These are phyloP conservation scores for Coregonus suidteri DNA, from an alignment of 2,797 vertebrate genomes.

Conservation along the genomic window DNA sequence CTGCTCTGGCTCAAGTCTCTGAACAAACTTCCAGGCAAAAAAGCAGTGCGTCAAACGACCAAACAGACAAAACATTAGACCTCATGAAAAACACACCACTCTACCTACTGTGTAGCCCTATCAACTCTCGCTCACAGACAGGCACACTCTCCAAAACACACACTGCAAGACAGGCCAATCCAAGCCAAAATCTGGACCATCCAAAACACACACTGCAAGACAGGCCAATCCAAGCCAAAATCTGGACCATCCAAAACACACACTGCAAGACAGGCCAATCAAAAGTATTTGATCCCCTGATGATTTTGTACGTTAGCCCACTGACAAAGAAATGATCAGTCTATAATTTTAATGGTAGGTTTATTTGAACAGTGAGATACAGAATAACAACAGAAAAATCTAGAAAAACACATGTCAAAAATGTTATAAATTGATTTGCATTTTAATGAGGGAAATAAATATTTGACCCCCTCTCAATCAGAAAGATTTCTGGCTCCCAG, in stretches of 20 bases:
- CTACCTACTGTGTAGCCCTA: background rate
- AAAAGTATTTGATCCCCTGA: too few relatives aligned
- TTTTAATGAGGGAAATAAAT: too few relatives aligned
- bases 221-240: conserved; percentile 17
- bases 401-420: too few relatives aligned
- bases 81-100: background rate
- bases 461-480: too few relatives aligned
- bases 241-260: conserved; percentile 27
- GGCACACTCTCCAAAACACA: background rate
- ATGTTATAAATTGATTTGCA: too few relatives aligned
- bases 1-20: background rate
- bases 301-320: too few relatives aligned
- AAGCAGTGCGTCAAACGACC: background rate
- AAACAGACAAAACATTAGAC: background rate
- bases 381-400: too few relatives aligned
- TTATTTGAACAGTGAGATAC: too few relatives aligned
- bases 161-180: conserved; percentile 18
- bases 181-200: conserved; percentile 20
- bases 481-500: too few relatives aligned
- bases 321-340: too few relatives aligned
- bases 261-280: background rate
- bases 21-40: background rate
- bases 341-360: too few relatives aligned
- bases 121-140: background rate
- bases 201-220: conserved; percentile 27